Evolutionary conservation across 2,888 invertebrate species (phyloP).

Genomic region (Crepidodera aurea): DNA sequence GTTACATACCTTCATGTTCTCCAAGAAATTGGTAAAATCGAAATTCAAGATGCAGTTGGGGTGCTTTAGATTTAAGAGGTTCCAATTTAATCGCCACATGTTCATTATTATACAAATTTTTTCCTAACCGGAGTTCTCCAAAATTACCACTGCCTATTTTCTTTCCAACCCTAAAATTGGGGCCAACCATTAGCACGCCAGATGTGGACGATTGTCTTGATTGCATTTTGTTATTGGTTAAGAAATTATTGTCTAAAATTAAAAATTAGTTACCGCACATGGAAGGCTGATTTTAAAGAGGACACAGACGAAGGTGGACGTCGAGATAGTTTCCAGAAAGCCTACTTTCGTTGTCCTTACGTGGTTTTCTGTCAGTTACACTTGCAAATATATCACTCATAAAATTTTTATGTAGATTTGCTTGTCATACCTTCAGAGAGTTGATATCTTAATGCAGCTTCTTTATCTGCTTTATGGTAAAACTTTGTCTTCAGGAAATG

Average conservation of each 20-base stretch:
- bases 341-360: slow-evolving; percentile 44
- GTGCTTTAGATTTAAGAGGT: slow-evolving; percentile 99
- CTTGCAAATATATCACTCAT: background rate
- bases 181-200: slow-evolving; percentile 98
- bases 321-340: slow-evolving; percentile 27
- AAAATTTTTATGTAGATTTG: slow-evolving; percentile 2
- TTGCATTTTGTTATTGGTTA: slow-evolving; percentile 66
- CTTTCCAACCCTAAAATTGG: slow-evolving; percentile 99
- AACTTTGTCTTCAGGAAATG: slow-evolving; percentile 48
- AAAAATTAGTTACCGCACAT: slow-evolving; percentile 43
- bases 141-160: slow-evolving; percentile 99
- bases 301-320: background rate
- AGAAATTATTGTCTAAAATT: slow-evolving; percentile 42
- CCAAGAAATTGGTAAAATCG: slow-evolving; percentile 99
- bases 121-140: slow-evolving; percentile 98
- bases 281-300: slow-evolving; percentile 30
- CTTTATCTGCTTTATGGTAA: slow-evolving; percentile 40
- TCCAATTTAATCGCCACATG: slow-evolving; percentile 99
- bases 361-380: background rate
- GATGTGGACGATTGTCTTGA: slow-evolving; percentile 85
- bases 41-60: slow-evolving; percentile 99
- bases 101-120: slow-evolving; percentile 99
- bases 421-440: slow-evolving; percentile 32
- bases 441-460: slow-evolving; percentile 18
- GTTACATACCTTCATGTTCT: slow-evolving; percentile 80